Evolutionary conservation across 1,140 invertebrate species (phyloP), one percentile per base, ranked within the genome.

Genomic region (fruit fly (Drosophila melanogaster)): DNA sequence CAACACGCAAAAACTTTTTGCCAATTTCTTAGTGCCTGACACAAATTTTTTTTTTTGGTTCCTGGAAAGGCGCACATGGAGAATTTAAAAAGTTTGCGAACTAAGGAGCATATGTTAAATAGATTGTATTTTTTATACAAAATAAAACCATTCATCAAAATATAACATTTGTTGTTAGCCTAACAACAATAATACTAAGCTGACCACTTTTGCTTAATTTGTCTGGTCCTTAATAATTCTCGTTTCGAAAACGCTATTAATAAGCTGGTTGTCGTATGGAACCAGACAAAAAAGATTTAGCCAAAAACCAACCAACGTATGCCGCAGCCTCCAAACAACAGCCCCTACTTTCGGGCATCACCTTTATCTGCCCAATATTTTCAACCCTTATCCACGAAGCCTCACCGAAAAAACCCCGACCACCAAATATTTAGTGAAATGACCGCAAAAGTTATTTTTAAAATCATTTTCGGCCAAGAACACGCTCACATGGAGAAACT

Each of bases 401-500:
- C 66, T 22, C 22, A 30, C 37, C 38, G 56, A 30, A 5, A n/a
- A 15, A 49, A 50, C 59, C 24, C 56, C n/a, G 26, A 2, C 30
- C 24, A 38, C 44, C 41, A 22, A 71, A 56, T 75, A 79, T 89
- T 89, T 89, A 89, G 84, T 84, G 50, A 90, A 84, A 84, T 90
- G 85, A 89, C 84, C 85, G 66, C 77, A 85, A 90, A 74, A 89
- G 80, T 84, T 89, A 77, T 89, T 89, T 89, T 61, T 73, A 87
- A 87, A 87, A 83, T 79, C 71, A 86, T 81, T 78, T 85, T 65
- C 56, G 43, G 75, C 43, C 54, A 43, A 49, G 54, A 37, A 35
- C 43, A 35, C 53, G 22, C 40, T 24, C 19, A 59, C 11, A 40
- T 44, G 44, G 30, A 17, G 17, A 64, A 81, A 76, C 71, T 84